A percentile compares a stretch with the other conserved stretches of the same genome.
Evolutionary conservation across 2,797 vertebrate genomes (phyloP).

Genomic region (Paguma larvata): DNA sequence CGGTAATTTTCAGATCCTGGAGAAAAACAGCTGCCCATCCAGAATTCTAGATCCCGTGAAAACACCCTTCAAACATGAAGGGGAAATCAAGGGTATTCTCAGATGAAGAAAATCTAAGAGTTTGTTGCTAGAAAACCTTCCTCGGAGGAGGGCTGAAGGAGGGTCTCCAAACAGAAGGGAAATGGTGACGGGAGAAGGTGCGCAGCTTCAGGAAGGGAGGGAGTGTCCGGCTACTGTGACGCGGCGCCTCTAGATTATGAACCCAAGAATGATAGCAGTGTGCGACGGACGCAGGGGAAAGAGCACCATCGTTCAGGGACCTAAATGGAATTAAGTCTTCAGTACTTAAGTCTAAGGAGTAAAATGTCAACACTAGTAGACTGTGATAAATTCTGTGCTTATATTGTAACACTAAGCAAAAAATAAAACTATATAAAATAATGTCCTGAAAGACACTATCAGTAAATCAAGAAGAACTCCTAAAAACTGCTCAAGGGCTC

Average conservation of each 20-base stretch:
- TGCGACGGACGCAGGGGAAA: neutral
- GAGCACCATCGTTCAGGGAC: accelerated
- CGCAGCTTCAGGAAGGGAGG: neutral
- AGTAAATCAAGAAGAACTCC: neutral
- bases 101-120: neutral
- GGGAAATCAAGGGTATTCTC: neutral
- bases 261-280: neutral
- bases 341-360: neutral
- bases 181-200: neutral
- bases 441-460: neutral
- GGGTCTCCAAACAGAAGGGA: neutral
- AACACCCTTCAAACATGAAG: neutral
- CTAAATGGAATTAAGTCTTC: neutral
- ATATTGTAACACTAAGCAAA: neutral
- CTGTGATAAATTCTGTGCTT: accelerated
- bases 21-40: too few species aligned
- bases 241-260: neutral
- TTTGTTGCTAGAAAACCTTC: neutral
- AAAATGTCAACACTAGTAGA: too few species aligned
- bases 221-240: too few species aligned
- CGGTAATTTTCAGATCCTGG: accelerated
- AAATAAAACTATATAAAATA: neutral
- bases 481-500: neutral
- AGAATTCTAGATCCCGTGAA: neutral
- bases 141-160: neutral